Conservation (phyloP, 2,888 invertebrate genomes). For the Sthenelais limicola region DNA sequence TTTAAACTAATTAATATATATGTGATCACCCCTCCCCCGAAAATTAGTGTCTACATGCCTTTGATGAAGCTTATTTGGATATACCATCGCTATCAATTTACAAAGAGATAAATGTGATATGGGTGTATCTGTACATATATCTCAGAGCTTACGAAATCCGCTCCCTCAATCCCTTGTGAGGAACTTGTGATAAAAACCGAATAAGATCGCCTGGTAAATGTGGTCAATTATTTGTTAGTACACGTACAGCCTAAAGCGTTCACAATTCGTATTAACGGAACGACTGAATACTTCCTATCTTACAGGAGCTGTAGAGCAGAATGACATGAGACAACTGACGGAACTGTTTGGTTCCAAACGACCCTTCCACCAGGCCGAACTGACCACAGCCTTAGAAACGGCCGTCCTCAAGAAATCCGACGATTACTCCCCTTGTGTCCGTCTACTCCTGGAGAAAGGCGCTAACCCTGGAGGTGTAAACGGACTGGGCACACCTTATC, state of each 20-base stretch:
- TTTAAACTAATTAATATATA: no score
- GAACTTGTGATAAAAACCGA: no score
- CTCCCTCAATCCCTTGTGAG: no score
- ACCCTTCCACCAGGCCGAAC: constrained; percentile 17
- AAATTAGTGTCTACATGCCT: no score
- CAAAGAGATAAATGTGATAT: no score
- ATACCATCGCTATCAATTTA: no score
- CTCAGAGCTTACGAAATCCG: no score
- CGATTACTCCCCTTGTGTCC: constrained; percentile 27
- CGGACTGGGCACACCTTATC: constrained; percentile 37
- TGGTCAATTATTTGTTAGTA: not conserved
- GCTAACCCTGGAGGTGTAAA: constrained; percentile 36
- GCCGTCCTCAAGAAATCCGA: constrained; percentile 42
- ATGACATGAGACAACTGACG: constrained; percentile 36
- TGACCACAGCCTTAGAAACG: constrained; percentile 35
- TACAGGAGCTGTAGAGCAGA: constrained; percentile 44
- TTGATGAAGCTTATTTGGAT: no score
- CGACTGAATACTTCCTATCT: not conserved
- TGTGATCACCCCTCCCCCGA: no score
- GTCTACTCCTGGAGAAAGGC: constrained; percentile 34
- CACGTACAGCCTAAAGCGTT: not conserved
- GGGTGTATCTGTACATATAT: not conserved
- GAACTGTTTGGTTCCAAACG: constrained; percentile 34
- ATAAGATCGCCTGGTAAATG: not conserved
- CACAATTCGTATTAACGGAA: not conserved